A percentile compares a stretch with the other conserved stretches of the same genome.
Conservation (phyloP, 2,797 vertebrate genomes). For the Clamator glandarius region DNA sequence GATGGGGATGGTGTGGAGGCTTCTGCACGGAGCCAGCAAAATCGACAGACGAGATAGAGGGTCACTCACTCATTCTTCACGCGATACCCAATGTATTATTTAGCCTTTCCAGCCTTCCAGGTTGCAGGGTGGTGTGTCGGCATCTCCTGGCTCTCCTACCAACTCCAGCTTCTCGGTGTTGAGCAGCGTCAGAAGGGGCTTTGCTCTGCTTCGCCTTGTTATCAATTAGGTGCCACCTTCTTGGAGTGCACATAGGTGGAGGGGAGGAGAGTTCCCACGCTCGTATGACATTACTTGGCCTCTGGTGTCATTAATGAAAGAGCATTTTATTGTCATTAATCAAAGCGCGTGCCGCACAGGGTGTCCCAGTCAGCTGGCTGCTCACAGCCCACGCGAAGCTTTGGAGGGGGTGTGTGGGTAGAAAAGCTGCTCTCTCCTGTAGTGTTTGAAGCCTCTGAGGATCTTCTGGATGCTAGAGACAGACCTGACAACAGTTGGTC, state of each 20-base stretch:
- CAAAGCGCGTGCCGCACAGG: neutral
- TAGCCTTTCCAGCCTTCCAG: neutral
- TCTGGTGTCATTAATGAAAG: neutral
- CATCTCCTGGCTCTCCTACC: neutral
- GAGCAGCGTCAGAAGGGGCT: neutral
- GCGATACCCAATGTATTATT: neutral
- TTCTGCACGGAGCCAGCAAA: neutral
- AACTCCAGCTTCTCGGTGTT: neutral
- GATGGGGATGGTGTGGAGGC: neutral
- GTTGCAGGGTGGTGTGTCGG: neutral
- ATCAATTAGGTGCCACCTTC: too few species aligned
- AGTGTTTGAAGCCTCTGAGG: too few species aligned
- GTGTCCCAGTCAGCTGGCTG: neutral
- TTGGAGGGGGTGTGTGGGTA: neutral
- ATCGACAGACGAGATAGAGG: too few species aligned
- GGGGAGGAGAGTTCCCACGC: neutral
- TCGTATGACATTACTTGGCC: neutral
- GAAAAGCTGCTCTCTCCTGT: neutral
- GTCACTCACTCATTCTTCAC: neutral
- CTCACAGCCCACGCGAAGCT: neutral
- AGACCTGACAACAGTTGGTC: neutral
- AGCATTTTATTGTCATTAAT: neutral
- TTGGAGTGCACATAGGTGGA: neutral
- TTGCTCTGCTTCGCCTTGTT: neutral
- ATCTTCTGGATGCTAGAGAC: neutral